Conservation (phyloP, 2,888 invertebrate species). For the Gastrophysa polygoni region DNA sequence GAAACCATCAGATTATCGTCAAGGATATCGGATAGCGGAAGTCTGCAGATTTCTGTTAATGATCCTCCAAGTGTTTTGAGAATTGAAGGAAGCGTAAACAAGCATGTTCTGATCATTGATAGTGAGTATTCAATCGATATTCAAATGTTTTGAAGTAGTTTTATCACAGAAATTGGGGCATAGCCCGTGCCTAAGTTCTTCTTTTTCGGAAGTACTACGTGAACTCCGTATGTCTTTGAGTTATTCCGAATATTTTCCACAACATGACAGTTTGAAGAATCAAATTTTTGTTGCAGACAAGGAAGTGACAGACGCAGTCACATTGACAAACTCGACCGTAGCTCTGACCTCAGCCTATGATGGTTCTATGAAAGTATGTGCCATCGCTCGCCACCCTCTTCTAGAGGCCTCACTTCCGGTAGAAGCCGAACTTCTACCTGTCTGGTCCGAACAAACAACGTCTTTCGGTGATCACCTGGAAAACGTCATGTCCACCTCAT, state of each 20-base stretch:
- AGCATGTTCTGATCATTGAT: slow-evolving; percentile 62
- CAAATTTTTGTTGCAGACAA: slow-evolving; percentile 57
- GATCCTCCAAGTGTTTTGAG: slow-evolving; percentile 53
- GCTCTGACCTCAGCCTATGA: slow-evolving; percentile 77
- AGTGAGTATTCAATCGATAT: slow-evolving; percentile 50
- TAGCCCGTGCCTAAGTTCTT: too few species aligned
- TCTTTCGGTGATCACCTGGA: slow-evolving; percentile 76
- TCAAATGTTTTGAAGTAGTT: neutral
- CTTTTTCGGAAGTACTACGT: too few species aligned
- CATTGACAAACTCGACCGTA: slow-evolving; percentile 79
- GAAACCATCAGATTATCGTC: slow-evolving; percentile 83
- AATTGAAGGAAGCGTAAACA: slow-evolving; percentile 59
- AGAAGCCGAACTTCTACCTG: slow-evolving; percentile 88
- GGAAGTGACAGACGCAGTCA: slow-evolving; percentile 75
- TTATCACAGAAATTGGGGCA: neutral
- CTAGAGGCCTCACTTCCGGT: slow-evolving; percentile 84
- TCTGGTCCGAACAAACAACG: slow-evolving; percentile 85
- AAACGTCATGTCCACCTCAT: slow-evolving; percentile 74
- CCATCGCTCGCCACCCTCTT: slow-evolving; percentile 80
- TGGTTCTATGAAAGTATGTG: slow-evolving; percentile 75
- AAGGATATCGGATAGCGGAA: slow-evolving; percentile 77
- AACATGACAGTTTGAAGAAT: neutral
- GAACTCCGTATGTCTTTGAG: too few species aligned
- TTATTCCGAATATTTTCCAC: neutral
- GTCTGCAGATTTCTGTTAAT: slow-evolving; percentile 73